Conservation (phyloP, 1,140 invertebrate genomes). For the Episyrphus balteatus region DNA sequence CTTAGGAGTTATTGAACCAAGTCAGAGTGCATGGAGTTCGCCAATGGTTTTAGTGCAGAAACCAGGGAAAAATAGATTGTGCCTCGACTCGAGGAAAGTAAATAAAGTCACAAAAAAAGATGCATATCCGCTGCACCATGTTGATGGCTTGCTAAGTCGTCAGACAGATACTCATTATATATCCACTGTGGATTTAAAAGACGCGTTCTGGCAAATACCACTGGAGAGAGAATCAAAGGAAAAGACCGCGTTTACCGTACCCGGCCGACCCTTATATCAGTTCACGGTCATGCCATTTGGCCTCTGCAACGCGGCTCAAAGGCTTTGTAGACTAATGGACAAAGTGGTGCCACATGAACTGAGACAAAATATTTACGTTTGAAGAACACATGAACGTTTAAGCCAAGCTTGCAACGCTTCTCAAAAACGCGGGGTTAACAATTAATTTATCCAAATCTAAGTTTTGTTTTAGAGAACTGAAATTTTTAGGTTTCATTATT, state of each 20-base stretch:
- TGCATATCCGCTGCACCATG: too few relatives aligned
- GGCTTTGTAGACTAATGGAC: too few relatives aligned
- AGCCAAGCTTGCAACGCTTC: conserved; percentile 21
- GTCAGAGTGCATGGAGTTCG: conserved; percentile 15
- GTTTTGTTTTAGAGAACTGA: conserved; percentile 24
- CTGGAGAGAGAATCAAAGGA: too few relatives aligned
- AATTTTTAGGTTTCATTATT: conserved; percentile 7
- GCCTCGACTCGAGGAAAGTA: too few relatives aligned
- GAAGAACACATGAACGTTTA: conserved; percentile 35
- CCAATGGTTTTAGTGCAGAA: conserved; percentile 23
- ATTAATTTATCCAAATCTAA: conserved; percentile 37
- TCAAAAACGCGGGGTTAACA: conserved; percentile 33
- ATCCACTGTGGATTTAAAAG: conserved; percentile 11
- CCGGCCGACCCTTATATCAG: too few relatives aligned
- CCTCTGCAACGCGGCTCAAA: too few relatives aligned
- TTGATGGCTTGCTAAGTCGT: too few relatives aligned
- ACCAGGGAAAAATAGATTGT: conserved; percentile 14
- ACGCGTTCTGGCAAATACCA: too few relatives aligned
- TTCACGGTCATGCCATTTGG: too few relatives aligned
- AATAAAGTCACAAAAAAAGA: too few relatives aligned
- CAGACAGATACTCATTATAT: conserved; percentile 13
- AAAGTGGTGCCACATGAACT: too few relatives aligned
- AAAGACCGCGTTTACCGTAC: too few relatives aligned
- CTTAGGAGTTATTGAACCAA: conserved; percentile 14
- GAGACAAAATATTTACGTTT: conserved; percentile 26